Percentiles rank a stretch among this genome's conserved stretches.
These are phyloP conservation scores for Caenorhabditis uteleia DNA, from an alignment of 2,888 invertebrate genomes.

Conservation along the genomic window DNA sequence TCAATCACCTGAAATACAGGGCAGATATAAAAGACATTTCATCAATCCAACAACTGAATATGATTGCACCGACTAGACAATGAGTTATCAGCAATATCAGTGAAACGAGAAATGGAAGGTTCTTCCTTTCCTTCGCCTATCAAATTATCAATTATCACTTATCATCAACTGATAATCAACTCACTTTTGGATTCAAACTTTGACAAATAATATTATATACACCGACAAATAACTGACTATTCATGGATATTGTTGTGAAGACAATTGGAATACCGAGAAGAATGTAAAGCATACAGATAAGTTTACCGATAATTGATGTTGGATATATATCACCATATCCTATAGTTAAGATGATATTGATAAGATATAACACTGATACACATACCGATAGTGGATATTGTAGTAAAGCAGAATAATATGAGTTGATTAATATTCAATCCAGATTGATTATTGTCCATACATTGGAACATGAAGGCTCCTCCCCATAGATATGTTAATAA, in stretches of 20 bases:
- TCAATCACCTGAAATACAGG: conserved; percentile 53
- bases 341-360: conserved; percentile 9
- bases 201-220: conserved; percentile 44
- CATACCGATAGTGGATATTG: conserved; percentile 58
- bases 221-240: conserved; percentile 54
- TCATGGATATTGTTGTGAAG: conserved; percentile 53
- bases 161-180: no score
- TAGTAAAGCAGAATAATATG: conserved; percentile 55
- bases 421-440: conserved; percentile 18
- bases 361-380: no score
- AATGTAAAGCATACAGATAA: conserved; percentile 51
- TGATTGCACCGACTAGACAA: conserved; percentile 49
- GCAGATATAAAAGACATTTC: conserved; percentile 49
- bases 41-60: conserved; percentile 56
- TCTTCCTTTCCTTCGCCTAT: conserved; percentile 22
- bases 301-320: conserved; percentile 17
- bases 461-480: conserved; percentile 44
- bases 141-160: no score
- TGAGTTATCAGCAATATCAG: conserved; percentile 43
- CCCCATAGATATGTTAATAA: conserved; percentile 41
- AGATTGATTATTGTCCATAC: conserved; percentile 23
- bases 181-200: conserved; percentile 16
- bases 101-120: conserved; percentile 45
- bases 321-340: conserved; percentile 60
- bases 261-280: conserved; percentile 57